These are phyloP conservation scores for Malurus melanocephalus DNA, from an alignment of 2,113 vertebrate genomes.

Conservation along the genomic window DNA sequence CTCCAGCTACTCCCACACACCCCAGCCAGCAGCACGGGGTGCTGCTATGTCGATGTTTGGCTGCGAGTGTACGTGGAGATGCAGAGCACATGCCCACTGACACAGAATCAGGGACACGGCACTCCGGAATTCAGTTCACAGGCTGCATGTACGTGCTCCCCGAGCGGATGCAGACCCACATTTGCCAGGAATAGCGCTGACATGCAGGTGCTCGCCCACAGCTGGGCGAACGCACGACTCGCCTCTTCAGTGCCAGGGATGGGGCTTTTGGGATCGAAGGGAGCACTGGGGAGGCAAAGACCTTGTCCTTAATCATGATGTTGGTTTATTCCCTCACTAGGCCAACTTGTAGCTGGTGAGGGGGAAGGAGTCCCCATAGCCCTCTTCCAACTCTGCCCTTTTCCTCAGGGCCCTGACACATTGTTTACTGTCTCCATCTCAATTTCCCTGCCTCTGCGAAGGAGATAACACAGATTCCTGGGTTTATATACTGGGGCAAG, in stretches of 20 bases:
- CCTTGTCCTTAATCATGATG: neutral
- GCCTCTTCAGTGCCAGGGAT: neutral
- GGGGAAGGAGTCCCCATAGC: neutral
- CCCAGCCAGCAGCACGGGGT: neutral
- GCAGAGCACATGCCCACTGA: neutral
- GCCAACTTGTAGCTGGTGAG: neutral
- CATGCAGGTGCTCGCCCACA: conserved; percentile 8
- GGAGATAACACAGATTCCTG: neutral
- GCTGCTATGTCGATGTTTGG: neutral
- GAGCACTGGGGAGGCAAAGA: neutral
- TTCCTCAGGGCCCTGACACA: neutral
- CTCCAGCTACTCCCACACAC: neutral
- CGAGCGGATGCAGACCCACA: conserved; percentile 17
- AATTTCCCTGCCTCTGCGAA: neutral
- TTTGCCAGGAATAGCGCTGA: conserved; percentile 22
- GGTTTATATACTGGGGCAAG: neutral
- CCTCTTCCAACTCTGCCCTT: neutral
- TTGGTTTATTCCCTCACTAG: neutral
- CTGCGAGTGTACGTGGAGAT: neutral
- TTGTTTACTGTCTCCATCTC: neutral
- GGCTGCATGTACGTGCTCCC: neutral
- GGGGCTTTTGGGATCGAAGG: neutral
- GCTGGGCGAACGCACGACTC: neutral
- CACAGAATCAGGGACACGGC: neutral
- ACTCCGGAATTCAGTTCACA: conserved; percentile 16